Conservation (phyloP, 2,888 invertebrate genomes). For the Kryphioiulus occultus region DNA sequence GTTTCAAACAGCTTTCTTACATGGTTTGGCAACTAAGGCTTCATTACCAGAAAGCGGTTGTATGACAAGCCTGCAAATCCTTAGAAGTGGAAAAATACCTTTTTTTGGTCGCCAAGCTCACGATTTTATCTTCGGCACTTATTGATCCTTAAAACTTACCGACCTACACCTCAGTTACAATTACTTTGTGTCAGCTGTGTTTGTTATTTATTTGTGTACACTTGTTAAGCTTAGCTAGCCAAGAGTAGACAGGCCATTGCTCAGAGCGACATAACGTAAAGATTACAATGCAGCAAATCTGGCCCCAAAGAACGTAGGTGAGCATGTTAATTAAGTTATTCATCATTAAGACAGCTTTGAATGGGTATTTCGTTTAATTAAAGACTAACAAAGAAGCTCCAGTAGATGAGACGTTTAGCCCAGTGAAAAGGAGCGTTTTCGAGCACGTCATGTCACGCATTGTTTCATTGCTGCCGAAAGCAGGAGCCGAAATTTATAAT, state of each 20-base stretch:
- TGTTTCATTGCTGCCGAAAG: neutral
- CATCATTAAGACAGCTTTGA: constrained; percentile 32
- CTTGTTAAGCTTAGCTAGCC: neutral
- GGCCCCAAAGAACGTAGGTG: neutral
- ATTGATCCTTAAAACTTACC: constrained; percentile 4
- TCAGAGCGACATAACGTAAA: neutral
- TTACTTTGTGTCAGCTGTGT: neutral
- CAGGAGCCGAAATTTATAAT: neutral
- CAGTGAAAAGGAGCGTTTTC: neutral
- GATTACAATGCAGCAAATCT: neutral
- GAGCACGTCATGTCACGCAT: neutral
- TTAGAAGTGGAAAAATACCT: neutral
- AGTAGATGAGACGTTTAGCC: neutral
- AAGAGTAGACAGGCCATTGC: neutral
- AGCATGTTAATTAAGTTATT: constrained; percentile 28
- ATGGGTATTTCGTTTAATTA: neutral
- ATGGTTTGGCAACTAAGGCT: neutral
- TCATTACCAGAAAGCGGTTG: neutral
- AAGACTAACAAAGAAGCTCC: neutral
- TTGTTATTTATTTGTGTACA: neutral
- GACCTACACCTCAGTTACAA: neutral
- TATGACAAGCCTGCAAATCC: neutral
- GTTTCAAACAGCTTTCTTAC: neutral
- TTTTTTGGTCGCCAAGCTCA: neutral
- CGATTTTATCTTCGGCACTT: neutral